Conservation (phyloP, 2,797 vertebrate genomes). For the Kryptopterus vitreolus region DNA sequence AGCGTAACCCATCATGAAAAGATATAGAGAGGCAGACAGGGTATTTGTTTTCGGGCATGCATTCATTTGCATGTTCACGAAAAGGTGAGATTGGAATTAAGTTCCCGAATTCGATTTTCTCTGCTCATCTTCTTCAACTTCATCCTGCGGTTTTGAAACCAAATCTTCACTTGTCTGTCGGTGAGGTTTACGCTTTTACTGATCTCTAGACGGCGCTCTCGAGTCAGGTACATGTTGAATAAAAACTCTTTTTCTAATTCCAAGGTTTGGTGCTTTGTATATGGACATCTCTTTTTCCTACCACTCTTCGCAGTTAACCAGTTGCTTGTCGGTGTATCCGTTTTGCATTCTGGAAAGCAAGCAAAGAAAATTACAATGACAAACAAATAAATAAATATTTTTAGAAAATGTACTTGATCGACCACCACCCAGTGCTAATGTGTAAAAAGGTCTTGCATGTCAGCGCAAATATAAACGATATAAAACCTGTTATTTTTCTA, state of each 20-base stretch:
- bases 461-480: not conserved
- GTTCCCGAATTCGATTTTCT: slow-evolving; percentile 98
- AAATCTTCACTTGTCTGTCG: slow-evolving; percentile 99
- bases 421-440: not conserved
- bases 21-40: slow-evolving; percentile 33
- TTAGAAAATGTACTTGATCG: not conserved
- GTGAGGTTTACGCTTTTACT: slow-evolving; percentile 99
- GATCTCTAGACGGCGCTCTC: slow-evolving; percentile 99
- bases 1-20: slow-evolving; percentile 8
- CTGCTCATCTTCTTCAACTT: slow-evolving; percentile 99
- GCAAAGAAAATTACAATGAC: not conserved
- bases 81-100: slow-evolving; percentile 98
- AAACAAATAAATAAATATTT: not conserved
- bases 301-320: slow-evolving; percentile 99
- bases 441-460: not conserved
- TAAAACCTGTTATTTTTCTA: not conserved
- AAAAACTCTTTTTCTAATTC: slow-evolving; percentile 99
- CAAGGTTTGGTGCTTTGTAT: slow-evolving; percentile 99
- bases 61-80: slow-evolving; percentile 80
- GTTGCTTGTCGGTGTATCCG: slow-evolving; percentile 90
- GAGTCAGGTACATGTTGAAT: slow-evolving; percentile 99
- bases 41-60: slow-evolving; percentile 40
- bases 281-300: slow-evolving; percentile 98
- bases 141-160: slow-evolving; percentile 99
- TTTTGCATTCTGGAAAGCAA: slow-evolving; percentile 82